Base-by-base conservation (phyloP, 2,113 vertebrate species). In the Vulpes vulpes region DNA sequence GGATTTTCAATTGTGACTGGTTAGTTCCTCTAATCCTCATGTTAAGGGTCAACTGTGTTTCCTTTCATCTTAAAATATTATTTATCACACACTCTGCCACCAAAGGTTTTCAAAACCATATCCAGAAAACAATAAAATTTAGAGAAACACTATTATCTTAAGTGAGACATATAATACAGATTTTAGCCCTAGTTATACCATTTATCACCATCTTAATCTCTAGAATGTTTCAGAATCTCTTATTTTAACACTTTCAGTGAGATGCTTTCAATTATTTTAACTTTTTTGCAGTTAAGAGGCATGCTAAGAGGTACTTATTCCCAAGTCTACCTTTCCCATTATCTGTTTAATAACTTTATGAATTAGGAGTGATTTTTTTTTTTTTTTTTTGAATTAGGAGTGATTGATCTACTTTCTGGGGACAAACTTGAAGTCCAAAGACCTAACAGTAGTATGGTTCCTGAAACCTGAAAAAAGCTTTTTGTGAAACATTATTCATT, bases 191-290 rank as follows among this genome's bases (percentile, higher is more conserved):
- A 55, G 32, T 30, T 71, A 59, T 81, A 84, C 32, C 32, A 43
- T 53, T 86, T 32, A 38, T 76, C 55, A 82, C 38, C 7, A 69
- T 64, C 32, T 92, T 57, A 62, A 93, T 38, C n/a, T 49, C 65
- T 71, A 74, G n/a, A 87, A 93, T 38, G 95, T 64, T 62, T 74
- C 64, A 86, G 32, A 81, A 95, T 95, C 87, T 73, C 51, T 35
- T 11, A 53, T 30, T 65, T 55, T 90, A 62, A 49, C 2, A 65
- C 73, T 85, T 80, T 71, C 32, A 86, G 25, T 74, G 59, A 51
- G 74, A 87, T 60, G 22, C 22, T 76, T 91, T 90, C 51, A 53
- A 91, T 38, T 81, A 67, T 59, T 65, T 32, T 32, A 27, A 17
- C 6, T 67, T 38, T 92, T 62, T 79, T 71, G 12, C 30, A 78